These are phyloP conservation scores for Apis cerana DNA, from an alignment of 1,140 invertebrate species.

Conservation along the genomic window DNA sequence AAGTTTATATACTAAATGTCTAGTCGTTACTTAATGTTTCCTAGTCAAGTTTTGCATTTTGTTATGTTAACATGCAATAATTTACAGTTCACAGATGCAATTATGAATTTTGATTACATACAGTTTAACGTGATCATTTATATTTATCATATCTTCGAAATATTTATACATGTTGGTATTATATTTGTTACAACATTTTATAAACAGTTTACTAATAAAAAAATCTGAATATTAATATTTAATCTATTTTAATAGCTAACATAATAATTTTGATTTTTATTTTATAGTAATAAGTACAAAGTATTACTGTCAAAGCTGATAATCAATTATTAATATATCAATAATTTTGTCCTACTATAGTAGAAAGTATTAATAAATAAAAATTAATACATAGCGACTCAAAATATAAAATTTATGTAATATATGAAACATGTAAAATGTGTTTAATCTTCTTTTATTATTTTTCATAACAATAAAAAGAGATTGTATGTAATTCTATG, in stretches of 20 bases:
- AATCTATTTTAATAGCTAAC: conserved; percentile 7
- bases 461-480: neutral
- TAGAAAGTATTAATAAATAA: conserved; percentile 37
- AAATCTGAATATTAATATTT: conserved; percentile 27
- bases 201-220: conserved; percentile 27
- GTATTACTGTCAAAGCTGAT: conserved; percentile 36
- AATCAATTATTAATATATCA: conserved; percentile 5
- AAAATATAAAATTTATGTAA: conserved; percentile 2
- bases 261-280: conserved; percentile 25
- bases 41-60: conserved; percentile 78
- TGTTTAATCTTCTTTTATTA: conserved; percentile 17
- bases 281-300: conserved; percentile 29
- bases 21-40: conserved; percentile 77
- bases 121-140: conserved; percentile 35
- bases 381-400: conserved; percentile 23
- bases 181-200: conserved; percentile 37
- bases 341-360: conserved; percentile 26
- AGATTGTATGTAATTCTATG: neutral
- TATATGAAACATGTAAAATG: conserved; percentile 37
- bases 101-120: conserved; percentile 40
- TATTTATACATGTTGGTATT: conserved; percentile 47
- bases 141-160: conserved; percentile 39
- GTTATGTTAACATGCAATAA: conserved; percentile 70
- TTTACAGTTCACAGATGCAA: conserved; percentile 52
- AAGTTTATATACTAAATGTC: conserved; percentile 62